Evolutionary conservation across 2,888 invertebrate genomes (phyloP).

Genomic region (Sclerodermus sp.): DNA sequence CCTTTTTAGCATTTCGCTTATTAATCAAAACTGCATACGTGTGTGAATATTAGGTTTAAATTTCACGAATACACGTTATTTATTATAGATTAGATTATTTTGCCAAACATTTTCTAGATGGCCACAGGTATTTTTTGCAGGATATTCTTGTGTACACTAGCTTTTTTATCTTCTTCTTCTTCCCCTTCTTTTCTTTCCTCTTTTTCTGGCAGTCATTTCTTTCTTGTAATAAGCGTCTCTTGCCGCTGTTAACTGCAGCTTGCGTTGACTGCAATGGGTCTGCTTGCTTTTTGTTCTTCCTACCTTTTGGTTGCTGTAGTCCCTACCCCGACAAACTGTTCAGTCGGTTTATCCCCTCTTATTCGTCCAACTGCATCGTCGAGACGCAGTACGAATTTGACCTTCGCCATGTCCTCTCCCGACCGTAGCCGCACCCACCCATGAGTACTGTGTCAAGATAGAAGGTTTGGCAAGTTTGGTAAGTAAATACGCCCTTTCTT

Average conservation of each 20-base stretch:
- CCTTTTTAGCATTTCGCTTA: no score
- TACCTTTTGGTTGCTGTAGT: neutral
- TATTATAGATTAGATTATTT: no score
- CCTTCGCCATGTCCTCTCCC: conserved; percentile 38
- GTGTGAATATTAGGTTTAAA: no score
- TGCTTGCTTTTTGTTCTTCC: neutral
- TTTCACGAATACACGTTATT: no score
- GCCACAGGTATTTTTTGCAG: no score
- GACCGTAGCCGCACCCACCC: conserved; percentile 35
- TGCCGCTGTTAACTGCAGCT: neutral
- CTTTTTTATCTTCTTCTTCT: conserved; percentile 1
- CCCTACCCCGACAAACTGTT: no score
- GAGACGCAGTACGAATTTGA: conserved; percentile 35
- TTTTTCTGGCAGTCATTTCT: neutral
- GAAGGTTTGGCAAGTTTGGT: conserved; percentile 13
- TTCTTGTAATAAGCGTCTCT: neutral
- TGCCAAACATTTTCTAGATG: no score
- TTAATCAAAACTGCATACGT: no score
- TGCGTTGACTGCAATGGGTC: no score
- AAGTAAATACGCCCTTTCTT: conserved; percentile 20
- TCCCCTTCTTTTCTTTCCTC: conserved; percentile 10
- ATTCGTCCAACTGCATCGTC: conserved; percentile 13
- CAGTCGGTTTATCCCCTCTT: neutral
- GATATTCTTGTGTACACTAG: no score
- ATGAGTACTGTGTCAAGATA: conserved; percentile 19